phyloP scores from a whole-genome alignment of 2,888 invertebrate species.

The Cryptosula pallasiana region DNA sequence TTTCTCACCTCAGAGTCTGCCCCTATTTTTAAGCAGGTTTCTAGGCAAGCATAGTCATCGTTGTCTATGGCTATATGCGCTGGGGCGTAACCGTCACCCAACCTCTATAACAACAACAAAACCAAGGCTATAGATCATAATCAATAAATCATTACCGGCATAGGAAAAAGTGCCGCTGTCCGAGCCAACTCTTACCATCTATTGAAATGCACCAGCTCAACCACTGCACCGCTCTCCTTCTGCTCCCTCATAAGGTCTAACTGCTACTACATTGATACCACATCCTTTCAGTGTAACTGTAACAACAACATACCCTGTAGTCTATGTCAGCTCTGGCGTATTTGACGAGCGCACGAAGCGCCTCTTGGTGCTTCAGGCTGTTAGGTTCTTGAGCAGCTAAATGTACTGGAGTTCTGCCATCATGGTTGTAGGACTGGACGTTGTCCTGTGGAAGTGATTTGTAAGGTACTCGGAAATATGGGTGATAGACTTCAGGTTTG shows the following conservation, averaged over 20 bases:
- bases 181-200: too few species aligned
- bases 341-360: not conserved
- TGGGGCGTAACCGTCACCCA: constrained; percentile 16
- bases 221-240: not conserved
- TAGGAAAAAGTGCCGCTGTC: too few species aligned
- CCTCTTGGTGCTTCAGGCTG: not conserved
- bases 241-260: not conserved
- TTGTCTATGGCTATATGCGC: constrained; percentile 21
- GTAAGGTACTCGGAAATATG: constrained; percentile 13
- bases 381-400: not conserved
- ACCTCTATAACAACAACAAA: constrained; percentile 4
- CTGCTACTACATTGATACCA: too few species aligned
- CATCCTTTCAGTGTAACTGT: too few species aligned
- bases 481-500: constrained; percentile 4
- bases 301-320: not conserved
- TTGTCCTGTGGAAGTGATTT: constrained; percentile 17
- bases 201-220: too few species aligned
- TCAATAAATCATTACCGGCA: too few species aligned
- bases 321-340: constrained; percentile 4
- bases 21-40: not conserved
- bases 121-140: too few species aligned
- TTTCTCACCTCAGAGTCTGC: constrained; percentile 12
- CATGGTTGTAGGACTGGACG: constrained; percentile 21
- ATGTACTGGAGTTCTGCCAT: constrained; percentile 11
- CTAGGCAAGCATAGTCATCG: constrained; percentile 6